A percentile compares a stretch with the other conserved stretches of the same genome.
These are phyloP conservation scores for Amia ocellicauda DNA, from an alignment of 2,113 vertebrate species.

Conservation along the genomic window DNA sequence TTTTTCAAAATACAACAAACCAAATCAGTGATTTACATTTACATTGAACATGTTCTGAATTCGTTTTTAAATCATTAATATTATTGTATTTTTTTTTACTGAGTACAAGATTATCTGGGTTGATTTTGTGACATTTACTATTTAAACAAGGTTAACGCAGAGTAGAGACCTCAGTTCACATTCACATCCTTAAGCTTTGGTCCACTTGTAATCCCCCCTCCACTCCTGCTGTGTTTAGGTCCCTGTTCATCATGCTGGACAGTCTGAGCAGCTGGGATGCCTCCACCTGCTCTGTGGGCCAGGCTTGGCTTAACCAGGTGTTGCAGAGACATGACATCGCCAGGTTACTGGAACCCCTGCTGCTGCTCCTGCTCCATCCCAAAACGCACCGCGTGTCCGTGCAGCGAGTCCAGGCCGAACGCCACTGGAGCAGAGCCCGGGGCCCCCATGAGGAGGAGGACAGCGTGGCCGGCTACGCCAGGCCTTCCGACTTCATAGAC, in stretches of 20 bases:
- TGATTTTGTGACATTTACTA: no score
- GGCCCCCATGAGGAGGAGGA: constrained; percentile 58
- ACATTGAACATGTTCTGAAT: no score
- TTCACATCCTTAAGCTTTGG: no score
- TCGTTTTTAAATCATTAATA: no score
- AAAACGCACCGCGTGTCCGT: constrained; percentile 96
- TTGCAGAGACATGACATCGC: constrained; percentile 97
- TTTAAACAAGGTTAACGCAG: no score
- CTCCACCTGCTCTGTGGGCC: constrained; percentile 88
- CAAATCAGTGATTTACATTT: no score
- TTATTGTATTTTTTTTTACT: no score
- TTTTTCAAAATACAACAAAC: no score
- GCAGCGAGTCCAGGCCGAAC: constrained; percentile 89
- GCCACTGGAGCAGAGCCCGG: constrained; percentile 75
- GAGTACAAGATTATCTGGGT: no score
- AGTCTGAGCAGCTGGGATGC: constrained; percentile 92
- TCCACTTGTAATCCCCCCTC: no score
- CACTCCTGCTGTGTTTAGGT: constrained; percentile 62
- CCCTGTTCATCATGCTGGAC: constrained; percentile 96
- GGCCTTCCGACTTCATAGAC: constrained; percentile 56
- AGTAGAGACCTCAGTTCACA: no score
- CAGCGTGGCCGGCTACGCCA: constrained; percentile 42
- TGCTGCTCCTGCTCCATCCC: constrained; percentile 90
- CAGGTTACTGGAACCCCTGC: constrained; percentile 89
- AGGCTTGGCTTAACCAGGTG: constrained; percentile 95